phyloP scores from a whole-genome alignment of 2,113 vertebrate species.

The Chrysemys picta region DNA sequence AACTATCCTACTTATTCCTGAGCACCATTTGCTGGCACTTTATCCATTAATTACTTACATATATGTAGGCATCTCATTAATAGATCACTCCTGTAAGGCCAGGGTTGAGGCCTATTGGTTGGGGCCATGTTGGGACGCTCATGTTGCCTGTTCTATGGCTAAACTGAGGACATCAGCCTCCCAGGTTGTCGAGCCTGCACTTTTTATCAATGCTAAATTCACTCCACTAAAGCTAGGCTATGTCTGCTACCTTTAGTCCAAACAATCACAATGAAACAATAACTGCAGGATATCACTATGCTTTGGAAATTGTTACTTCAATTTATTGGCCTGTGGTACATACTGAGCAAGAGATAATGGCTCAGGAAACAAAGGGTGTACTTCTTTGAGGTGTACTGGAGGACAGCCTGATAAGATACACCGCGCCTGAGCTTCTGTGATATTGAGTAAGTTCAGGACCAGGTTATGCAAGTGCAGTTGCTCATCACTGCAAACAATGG shows the following conservation, averaged over 20 bases:
- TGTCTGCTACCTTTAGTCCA: neutral
- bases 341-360: neutral
- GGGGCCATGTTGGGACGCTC: neutral
- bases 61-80: neutral
- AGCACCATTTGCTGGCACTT: neutral
- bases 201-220: neutral
- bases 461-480: neutral
- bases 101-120: neutral
- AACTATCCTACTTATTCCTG: neutral
- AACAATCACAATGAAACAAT: neutral
- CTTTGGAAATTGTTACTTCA: neutral
- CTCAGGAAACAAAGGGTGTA: neutral
- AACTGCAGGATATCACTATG: neutral
- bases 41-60: neutral
- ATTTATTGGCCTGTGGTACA: neutral
- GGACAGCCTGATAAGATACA: neutral
- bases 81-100: neutral
- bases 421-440: neutral
- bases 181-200: neutral
- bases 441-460: neutral
- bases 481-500: neutral
- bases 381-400: neutral
- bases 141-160: neutral
- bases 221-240: neutral
- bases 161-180: neutral